Conservation (phyloP, 2,113 vertebrate species). For the Cyanocitta stelleri region DNA sequence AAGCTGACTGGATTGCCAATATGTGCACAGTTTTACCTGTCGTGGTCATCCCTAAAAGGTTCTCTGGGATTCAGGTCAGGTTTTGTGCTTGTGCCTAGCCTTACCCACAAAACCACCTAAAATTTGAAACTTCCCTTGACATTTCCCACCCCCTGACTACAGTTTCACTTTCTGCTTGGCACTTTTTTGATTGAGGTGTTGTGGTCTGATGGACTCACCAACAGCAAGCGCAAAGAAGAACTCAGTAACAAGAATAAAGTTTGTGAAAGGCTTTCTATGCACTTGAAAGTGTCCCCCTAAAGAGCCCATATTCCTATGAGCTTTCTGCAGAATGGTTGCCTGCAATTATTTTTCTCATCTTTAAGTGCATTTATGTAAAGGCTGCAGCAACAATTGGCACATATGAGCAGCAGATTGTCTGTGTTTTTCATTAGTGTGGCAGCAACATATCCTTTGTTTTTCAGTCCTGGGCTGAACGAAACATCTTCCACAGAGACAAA, state of each 20-base stretch:
- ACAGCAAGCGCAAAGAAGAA: neutral
- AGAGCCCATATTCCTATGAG: neutral
- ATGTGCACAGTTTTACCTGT: too few species aligned
- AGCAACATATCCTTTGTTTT: slow-evolving; percentile 62
- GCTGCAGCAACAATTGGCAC: slow-evolving; percentile 41
- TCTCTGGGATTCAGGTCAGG: neutral
- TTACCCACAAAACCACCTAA: neutral
- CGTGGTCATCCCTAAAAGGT: neutral
- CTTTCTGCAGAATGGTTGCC: neutral
- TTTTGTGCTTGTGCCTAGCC: neutral
- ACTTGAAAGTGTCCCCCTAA: neutral
- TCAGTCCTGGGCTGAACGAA: slow-evolving; percentile 18
- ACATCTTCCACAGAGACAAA: slow-evolving; percentile 49
- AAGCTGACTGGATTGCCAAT: neutral
- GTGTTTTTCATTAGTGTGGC: slow-evolving; percentile 62
- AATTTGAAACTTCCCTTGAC: neutral
- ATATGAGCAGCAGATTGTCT: slow-evolving; percentile 65
- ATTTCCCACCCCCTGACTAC: neutral
- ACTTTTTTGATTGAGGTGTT: neutral
- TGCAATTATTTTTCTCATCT: slow-evolving; percentile 32
- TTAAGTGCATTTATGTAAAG: slow-evolving; percentile 9
- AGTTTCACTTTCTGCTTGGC: neutral
- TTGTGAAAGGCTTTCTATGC: neutral
- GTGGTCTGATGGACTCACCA: neutral
- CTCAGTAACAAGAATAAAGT: neutral